phyloP scores from a whole-genome alignment of 2,888 invertebrate genomes.

The Pterostichus niger region DNA sequence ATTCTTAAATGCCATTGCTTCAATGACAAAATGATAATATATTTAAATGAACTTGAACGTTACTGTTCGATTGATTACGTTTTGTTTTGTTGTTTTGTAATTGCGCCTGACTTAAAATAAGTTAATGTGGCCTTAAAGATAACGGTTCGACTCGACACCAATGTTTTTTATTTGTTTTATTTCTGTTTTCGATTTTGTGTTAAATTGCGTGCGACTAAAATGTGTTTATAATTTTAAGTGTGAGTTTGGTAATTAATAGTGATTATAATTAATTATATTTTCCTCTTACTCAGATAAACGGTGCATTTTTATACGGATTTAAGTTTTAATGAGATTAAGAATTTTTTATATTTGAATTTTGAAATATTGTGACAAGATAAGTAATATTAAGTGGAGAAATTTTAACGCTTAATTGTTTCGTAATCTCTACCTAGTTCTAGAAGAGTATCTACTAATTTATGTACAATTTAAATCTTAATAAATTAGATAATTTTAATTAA shows the following conservation, averaged over 20 bases:
- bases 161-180: slow-evolving; percentile 9
- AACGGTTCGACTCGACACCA: slow-evolving; percentile 26
- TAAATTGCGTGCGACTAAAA: slow-evolving; percentile 30
- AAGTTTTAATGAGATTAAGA: slow-evolving; percentile 31
- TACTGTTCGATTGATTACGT: slow-evolving; percentile 42
- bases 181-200: slow-evolving; percentile 12
- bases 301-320: slow-evolving; percentile 20
- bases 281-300: slow-evolving; percentile 35
- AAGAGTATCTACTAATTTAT: slow-evolving; percentile 31
- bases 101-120: slow-evolving; percentile 29
- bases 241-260: slow-evolving; percentile 39
- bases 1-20: slow-evolving; percentile 19
- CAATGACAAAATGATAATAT: slow-evolving; percentile 52
- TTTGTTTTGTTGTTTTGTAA: slow-evolving; percentile 22
- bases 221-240: slow-evolving; percentile 14
- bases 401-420: slow-evolving; percentile 16
- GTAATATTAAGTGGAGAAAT: slow-evolving; percentile 24
- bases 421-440: neutral
- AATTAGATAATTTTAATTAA: slow-evolving; percentile 38
- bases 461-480: slow-evolving; percentile 26
- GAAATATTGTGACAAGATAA: slow-evolving; percentile 49
- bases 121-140: slow-evolving; percentile 47
- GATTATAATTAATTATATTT: slow-evolving; percentile 40
- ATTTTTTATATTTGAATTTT: slow-evolving; percentile 21
- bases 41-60: slow-evolving; percentile 49